A percentile compares a stretch with the other conserved stretches of the same genome.
These are phyloP conservation scores for Andrena fulva DNA, from an alignment of 2,888 invertebrate species.

Conservation along the genomic window DNA sequence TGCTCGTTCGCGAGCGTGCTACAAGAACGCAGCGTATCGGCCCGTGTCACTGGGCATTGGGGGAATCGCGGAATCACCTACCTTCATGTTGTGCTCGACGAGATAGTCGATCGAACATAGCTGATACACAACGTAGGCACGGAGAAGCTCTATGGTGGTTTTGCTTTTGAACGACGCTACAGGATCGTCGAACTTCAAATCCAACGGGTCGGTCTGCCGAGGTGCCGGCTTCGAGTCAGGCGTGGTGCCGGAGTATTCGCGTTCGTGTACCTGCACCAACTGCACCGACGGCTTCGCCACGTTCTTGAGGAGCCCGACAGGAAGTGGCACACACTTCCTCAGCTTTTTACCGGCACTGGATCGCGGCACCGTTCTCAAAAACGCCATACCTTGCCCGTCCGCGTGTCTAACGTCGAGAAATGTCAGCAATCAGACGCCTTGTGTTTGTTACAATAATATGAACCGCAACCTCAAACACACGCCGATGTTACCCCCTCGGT, in stretches of 20 bases:
- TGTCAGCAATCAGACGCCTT: slow-evolving; percentile 47
- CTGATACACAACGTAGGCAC: slow-evolving; percentile 96
- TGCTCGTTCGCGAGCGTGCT: background rate
- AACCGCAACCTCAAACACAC: slow-evolving; percentile 11
- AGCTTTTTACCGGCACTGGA: slow-evolving; percentile 80
- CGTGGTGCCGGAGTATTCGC: slow-evolving; percentile 66
- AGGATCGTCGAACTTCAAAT: slow-evolving; percentile 94
- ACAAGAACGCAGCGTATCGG: background rate
- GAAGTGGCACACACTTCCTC: slow-evolving; percentile 74
- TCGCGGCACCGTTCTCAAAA: slow-evolving; percentile 80
- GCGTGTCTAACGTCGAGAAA: slow-evolving; percentile 50
- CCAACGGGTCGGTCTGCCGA: slow-evolving; percentile 89
- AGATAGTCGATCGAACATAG: slow-evolving; percentile 94
- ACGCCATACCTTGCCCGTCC: slow-evolving; percentile 77
- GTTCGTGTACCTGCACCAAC: slow-evolving; percentile 77
- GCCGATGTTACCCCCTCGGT: background rate
- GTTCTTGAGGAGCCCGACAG: slow-evolving; percentile 72
- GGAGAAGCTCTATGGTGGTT: slow-evolving; percentile 95
- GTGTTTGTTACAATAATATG: slow-evolving; percentile 15
- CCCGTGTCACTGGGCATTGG: background rate
- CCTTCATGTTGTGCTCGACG: slow-evolving; percentile 97
- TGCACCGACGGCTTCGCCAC: slow-evolving; percentile 71
- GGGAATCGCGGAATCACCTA: slow-evolving; percentile 84
- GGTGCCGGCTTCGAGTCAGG: slow-evolving; percentile 70
- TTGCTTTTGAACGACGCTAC: slow-evolving; percentile 98